phyloP scores from a whole-genome alignment of 2,113 vertebrate species.

The Marmota flaviventris region DNA sequence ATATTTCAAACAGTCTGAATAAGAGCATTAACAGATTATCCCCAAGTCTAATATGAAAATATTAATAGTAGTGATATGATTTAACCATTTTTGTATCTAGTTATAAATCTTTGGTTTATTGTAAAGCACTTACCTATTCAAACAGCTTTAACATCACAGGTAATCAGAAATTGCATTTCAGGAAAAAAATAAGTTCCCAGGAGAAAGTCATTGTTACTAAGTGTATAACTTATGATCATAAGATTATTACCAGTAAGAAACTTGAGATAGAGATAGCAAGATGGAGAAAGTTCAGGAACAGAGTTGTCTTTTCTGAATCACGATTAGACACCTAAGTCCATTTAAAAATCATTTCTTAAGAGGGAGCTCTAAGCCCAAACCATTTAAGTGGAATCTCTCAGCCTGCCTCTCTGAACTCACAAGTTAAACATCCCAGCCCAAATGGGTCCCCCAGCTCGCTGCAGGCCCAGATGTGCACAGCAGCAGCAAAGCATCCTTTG shows the following conservation, averaged over 20 bases:
- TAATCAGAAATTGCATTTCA: conserved; percentile 9
- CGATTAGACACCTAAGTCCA: background rate
- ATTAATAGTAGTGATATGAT: background rate
- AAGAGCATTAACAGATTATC: background rate
- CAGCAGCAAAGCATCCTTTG: background rate
- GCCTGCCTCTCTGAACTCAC: background rate
- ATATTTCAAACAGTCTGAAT: background rate
- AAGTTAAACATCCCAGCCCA: background rate
- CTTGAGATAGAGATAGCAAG: background rate
- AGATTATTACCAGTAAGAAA: background rate
- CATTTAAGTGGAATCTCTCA: background rate
- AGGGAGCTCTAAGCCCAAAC: background rate
- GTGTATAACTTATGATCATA: background rate
- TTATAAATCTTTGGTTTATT: background rate
- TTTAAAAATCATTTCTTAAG: background rate
- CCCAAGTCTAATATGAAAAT: conserved; percentile 4
- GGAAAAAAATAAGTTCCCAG: background rate
- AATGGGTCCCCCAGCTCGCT: background rate
- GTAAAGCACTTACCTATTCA: background rate
- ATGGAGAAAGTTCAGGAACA: background rate
- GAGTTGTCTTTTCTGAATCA: conserved; percentile 12
- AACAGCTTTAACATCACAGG: background rate
- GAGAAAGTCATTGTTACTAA: background rate
- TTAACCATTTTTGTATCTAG: background rate
- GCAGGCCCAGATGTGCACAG: background rate